Conservation (phyloP, 2,797 vertebrate species). For the Bradypodion ventrale region DNA sequence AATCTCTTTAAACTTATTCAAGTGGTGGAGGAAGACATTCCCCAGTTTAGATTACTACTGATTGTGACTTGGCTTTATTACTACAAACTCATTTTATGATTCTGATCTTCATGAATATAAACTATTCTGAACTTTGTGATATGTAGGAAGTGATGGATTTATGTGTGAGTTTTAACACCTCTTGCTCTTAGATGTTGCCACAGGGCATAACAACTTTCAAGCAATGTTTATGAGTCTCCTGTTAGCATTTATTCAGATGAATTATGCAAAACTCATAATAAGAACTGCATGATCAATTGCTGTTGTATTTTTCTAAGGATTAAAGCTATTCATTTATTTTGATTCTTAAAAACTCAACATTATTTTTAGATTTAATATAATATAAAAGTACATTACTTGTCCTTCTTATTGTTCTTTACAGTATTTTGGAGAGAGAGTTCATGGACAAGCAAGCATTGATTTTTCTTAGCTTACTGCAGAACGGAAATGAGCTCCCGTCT, state of each 20-base stretch:
- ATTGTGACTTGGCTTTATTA: neutral
- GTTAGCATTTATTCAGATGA: neutral
- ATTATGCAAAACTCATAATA: neutral
- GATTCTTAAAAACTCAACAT: neutral
- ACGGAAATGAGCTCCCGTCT: no score
- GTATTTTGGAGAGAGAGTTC: neutral
- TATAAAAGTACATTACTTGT: neutral
- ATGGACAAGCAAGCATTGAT: neutral
- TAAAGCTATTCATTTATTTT: neutral
- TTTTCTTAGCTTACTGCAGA: neutral
- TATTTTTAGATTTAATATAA: neutral
- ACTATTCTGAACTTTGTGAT: neutral
- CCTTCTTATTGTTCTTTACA: no score
- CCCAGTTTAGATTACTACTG: neutral
- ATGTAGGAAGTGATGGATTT: neutral
- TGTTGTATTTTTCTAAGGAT: neutral
- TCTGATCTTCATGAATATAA: neutral
- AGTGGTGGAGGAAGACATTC: no score
- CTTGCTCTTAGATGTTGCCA: neutral
- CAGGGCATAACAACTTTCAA: neutral
- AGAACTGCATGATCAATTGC: neutral
- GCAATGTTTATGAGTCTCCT: neutral
- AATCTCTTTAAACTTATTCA: neutral
- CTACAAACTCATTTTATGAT: neutral
- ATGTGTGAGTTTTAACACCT: neutral